phyloP scores from a whole-genome alignment of 2,113 vertebrate species.

The Columbina picui region DNA sequence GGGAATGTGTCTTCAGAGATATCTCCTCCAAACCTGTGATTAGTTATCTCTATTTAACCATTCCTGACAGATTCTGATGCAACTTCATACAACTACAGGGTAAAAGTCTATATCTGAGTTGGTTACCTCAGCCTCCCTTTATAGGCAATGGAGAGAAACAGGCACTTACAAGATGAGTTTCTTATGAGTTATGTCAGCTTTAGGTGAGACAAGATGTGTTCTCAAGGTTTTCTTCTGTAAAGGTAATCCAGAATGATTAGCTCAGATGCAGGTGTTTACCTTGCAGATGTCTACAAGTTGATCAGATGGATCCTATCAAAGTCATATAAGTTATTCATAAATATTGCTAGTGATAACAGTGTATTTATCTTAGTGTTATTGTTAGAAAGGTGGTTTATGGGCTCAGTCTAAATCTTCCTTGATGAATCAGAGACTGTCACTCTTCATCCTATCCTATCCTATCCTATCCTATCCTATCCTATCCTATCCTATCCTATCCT shows the following conservation, averaged over 20 bases:
- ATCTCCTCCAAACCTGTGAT: background rate
- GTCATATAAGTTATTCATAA: background rate
- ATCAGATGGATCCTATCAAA: background rate
- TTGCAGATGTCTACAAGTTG: background rate
- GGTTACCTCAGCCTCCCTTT: background rate
- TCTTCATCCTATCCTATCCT: background rate
- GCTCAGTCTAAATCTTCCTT: background rate
- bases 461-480: background rate
- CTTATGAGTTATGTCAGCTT: background rate
- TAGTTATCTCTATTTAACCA: background rate
- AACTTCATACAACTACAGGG: background rate
- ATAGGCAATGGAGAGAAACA: background rate
- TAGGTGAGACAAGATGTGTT: background rate
- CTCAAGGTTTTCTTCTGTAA: background rate
- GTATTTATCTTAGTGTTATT: background rate
- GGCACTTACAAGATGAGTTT: background rate
- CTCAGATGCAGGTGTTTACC: background rate
- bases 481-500: background rate
- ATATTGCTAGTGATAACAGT: background rate
- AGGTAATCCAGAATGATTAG: background rate
- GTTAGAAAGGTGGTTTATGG: background rate
- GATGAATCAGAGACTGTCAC: background rate
- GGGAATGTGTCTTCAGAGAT: slow-evolving; percentile 24
- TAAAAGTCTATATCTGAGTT: background rate
- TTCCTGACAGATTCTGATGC: slow-evolving; percentile 24